phyloP scores from a whole-genome alignment of 2,113 vertebrate genomes.

The Castor canadensis region DNA sequence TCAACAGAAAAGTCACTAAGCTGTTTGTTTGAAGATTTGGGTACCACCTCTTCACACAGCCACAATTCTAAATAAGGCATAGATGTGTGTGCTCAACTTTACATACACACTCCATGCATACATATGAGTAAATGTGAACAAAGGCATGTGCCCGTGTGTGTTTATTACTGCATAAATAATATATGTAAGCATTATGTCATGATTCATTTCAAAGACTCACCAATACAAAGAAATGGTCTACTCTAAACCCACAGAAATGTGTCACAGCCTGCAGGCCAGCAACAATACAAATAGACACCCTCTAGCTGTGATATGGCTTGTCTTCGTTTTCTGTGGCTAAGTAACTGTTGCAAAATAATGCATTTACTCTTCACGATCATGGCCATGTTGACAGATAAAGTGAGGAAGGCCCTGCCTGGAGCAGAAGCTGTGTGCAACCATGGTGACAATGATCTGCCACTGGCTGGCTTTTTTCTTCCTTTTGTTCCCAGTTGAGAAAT shows the following conservation, averaged over 20 bases:
- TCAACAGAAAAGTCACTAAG: background rate
- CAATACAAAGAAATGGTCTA: background rate
- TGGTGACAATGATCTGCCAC: background rate
- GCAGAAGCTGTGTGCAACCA: background rate
- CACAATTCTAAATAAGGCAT: background rate
- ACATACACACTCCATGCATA: background rate
- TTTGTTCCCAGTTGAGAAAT: background rate
- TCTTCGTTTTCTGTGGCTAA: conserved; percentile 30
- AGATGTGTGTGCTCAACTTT: background rate
- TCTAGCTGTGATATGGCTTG: background rate
- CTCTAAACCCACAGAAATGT: background rate
- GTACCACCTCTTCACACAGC: background rate
- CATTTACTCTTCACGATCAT: background rate
- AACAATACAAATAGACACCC: background rate
- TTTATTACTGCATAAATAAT: background rate
- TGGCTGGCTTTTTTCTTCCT: background rate
- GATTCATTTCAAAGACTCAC: background rate
- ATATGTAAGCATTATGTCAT: background rate
- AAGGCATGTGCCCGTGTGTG: background rate
- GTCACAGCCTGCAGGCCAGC: background rate
- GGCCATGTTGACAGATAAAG: conserved; percentile 7
- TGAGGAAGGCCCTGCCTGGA: background rate
- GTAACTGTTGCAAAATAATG: background rate
- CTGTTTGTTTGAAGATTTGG: background rate
- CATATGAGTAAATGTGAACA: background rate